Percentiles rank a stretch among this genome's conserved stretches.
Evolutionary conservation across 92 coral and sea anemone genomes (phyloP).

Genomic region (Paramuricea clavata): DNA sequence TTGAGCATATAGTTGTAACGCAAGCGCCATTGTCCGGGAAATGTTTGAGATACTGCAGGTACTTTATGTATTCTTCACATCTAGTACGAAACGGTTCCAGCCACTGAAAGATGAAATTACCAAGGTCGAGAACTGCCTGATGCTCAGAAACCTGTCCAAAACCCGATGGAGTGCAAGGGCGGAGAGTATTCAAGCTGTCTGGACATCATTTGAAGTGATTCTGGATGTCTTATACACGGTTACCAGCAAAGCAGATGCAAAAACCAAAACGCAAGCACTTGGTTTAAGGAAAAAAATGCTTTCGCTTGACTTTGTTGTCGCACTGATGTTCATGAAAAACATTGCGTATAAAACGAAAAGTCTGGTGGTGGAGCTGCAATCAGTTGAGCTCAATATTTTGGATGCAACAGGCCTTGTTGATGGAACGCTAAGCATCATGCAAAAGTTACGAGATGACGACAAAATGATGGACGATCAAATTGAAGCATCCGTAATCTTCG

Average conservation of each 20-base stretch:
- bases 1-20: slow-evolving; percentile 33
- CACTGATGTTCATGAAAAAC: slow-evolving; percentile 40
- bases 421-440: slow-evolving; percentile 18
- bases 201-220: slow-evolving; percentile 2
- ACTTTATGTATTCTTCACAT: slow-evolving; percentile 43
- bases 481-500: slow-evolving; percentile 41
- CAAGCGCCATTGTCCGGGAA: slow-evolving; percentile 10
- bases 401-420: slow-evolving; percentile 14
- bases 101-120: slow-evolving; percentile 10
- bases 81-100: slow-evolving; percentile 40
- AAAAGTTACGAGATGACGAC: slow-evolving; percentile 37
- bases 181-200: slow-evolving; percentile 41
- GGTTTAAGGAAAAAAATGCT: slow-evolving; percentile 35
- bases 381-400: slow-evolving; percentile 11
- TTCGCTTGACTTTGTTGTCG: slow-evolving; percentile 29
- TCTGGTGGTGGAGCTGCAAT: slow-evolving; percentile 19
- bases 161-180: slow-evolving; percentile 37
- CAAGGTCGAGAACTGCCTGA: slow-evolving; percentile 20
- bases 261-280: slow-evolving; percentile 32
- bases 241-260: background rate
- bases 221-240: background rate
- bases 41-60: slow-evolving; percentile 42
- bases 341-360: slow-evolving; percentile 31
- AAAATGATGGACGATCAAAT: slow-evolving; percentile 36
- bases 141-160: slow-evolving; percentile 18